Evolutionary conservation across 2,113 vertebrate genomes (phyloP), one percentile per base, ranked within the genome.

Genomic region (Sclerurus mexicanus): DNA sequence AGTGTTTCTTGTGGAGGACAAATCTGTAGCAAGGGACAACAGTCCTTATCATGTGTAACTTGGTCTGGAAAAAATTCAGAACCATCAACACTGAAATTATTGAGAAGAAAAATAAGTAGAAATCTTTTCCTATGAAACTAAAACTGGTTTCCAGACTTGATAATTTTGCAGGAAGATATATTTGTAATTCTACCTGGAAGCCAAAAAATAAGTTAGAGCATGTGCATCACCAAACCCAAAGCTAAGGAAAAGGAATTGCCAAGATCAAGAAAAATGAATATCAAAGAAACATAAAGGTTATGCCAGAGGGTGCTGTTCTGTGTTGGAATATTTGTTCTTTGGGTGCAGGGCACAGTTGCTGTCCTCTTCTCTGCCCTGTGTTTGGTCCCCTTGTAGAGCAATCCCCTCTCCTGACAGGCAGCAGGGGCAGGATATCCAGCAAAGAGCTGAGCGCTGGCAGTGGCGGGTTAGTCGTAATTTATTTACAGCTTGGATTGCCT

Each of bases 251-350:
- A 75, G 59, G 69, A 77, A 83, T 86, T 63, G 68, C 87, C 16
- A 3, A 96, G 93, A 96, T 93, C 90, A 95, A 94, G 91, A 83
- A 91, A 92, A 87, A 90, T 71, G 24, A 73, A 63, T 96, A 96
- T 93, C 87, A 96, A 96, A 96, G 91, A 90, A 95, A 94, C 81
- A 77, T 85, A 87, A 85, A 85, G 94, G 71, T 90, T 91, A 55
- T 0, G 62, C 74, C 92, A 63, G 55, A 58, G 47, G 55, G 82
- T 94, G 24, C n/a, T 83, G 59, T 94, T 94, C 67, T 58, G 77
- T 85, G 82, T 91, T 59, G 69, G 87, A 95, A 88, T 93, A 71
- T 88, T 92, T 86, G 46, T 86, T 95, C 55, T 69, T 82, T 53
- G 56, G 73, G 64, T 46, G 46, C 33, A 88, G 63, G 46, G 59